Evolutionary conservation across 2,113 vertebrate species (phyloP).

Genomic region (Otis tarda): DNA sequence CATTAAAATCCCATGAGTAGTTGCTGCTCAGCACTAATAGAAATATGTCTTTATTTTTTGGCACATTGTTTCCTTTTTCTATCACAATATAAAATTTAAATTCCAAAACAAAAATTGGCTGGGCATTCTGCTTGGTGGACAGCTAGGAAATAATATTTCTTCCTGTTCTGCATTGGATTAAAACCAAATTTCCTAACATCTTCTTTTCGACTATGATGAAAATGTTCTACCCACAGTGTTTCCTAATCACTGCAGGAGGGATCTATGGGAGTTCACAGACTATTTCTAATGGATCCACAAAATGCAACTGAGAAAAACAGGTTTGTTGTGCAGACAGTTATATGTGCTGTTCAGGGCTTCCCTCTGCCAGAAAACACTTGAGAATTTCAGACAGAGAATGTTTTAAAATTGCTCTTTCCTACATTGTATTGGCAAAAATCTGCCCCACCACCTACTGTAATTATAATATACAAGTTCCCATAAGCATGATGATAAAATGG

Average conservation of each 20-base stretch:
- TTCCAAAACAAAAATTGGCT: neutral
- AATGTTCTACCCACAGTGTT: neutral
- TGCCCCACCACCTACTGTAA: neutral
- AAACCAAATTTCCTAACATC: constrained; percentile 11
- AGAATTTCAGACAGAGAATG: neutral
- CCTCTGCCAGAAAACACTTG: neutral
- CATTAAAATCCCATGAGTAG: constrained; percentile 37
- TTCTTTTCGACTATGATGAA: constrained; percentile 26
- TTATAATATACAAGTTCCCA: neutral
- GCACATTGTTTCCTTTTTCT: neutral
- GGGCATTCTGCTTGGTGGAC: neutral
- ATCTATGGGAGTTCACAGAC: constrained; percentile 24
- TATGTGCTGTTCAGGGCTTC: neutral
- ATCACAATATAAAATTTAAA: constrained; percentile 1
- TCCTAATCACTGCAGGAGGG: constrained; percentile 15
- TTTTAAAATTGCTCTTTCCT: constrained; percentile 21
- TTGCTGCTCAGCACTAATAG: neutral
- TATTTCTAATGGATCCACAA: constrained; percentile 35
- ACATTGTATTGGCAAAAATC: neutral
- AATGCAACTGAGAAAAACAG: constrained; percentile 9
- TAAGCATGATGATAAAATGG: neutral
- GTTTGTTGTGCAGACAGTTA: neutral
- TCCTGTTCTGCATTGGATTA: neutral
- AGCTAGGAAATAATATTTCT: constrained; percentile 6
- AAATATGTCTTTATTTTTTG: neutral